phyloP scores from a whole-genome alignment of 2,888 invertebrate genomes.

The Seira ritae region DNA sequence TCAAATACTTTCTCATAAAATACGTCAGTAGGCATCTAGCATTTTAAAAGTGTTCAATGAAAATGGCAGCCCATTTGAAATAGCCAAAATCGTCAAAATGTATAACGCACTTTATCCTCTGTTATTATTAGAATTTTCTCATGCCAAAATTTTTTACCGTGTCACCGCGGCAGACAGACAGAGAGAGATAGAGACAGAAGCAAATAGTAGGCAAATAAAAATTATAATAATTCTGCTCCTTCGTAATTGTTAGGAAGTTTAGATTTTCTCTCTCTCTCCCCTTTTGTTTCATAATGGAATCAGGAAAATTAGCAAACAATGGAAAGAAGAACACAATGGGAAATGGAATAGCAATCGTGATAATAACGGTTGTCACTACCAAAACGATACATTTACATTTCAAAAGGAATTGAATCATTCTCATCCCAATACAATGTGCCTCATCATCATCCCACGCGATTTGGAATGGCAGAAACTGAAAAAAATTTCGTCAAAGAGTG shows the following conservation, averaged over 20 bases:
- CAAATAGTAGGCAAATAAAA: too few species aligned
- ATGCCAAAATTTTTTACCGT: too few species aligned
- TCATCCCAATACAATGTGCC: conserved; percentile 31
- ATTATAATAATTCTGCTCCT: too few species aligned
- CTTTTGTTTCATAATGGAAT: conserved; percentile 55
- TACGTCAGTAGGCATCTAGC: too few species aligned
- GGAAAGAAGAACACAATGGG: conserved; percentile 48
- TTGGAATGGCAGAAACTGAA: too few species aligned
- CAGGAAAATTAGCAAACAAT: conserved; percentile 58
- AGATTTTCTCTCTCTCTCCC: conserved; percentile 19
- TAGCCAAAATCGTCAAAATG: too few species aligned
- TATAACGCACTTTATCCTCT: too few species aligned
- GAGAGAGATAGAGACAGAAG: conserved; percentile 28
- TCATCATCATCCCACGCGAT: conserved; percentile 51
- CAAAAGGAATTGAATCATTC: conserved; percentile 42
- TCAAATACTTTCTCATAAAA: too few species aligned
- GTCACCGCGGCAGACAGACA: conserved; percentile 7
- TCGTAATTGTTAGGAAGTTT: background rate
- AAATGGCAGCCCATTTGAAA: too few species aligned
- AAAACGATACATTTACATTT: conserved; percentile 35
- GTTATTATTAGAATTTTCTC: too few species aligned
- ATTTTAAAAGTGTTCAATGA: too few species aligned
- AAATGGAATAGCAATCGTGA: conserved; percentile 59
- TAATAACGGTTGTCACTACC: conserved; percentile 52
- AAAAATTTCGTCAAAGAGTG: too few species aligned